phyloP scores from a whole-genome alignment of 2,888 invertebrate genomes.

The Hydrotaea cyrtoneurina region DNA sequence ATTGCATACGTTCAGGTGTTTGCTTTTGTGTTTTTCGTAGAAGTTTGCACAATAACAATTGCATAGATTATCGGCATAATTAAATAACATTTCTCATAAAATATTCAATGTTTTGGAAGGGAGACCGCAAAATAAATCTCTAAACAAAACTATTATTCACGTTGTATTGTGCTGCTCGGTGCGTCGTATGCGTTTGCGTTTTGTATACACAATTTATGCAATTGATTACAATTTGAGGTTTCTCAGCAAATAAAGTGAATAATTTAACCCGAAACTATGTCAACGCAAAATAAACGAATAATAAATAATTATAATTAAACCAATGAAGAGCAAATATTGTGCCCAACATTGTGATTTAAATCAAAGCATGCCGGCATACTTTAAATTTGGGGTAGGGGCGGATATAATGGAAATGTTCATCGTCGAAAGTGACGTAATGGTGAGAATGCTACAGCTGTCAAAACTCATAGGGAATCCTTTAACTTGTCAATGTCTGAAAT shows the following conservation, averaged over 20 bases:
- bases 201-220: not conserved
- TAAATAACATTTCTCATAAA: not conserved
- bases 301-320: not conserved
- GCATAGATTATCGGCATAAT: not conserved
- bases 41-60: not conserved
- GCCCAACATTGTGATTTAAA: no score
- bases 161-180: no score
- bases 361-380: no score
- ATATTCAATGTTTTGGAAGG: not conserved
- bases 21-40: not conserved
- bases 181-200: not conserved
- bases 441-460: no score
- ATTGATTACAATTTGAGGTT: constrained; percentile 12
- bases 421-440: no score
- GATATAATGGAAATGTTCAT: no score
- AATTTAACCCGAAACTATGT: constrained; percentile 23
- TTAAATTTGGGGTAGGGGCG: no score
- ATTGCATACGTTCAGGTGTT: not conserved
- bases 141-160: constrained; percentile 13
- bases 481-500: no score
- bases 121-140: constrained; percentile 12
- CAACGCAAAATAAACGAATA: constrained; percentile 8
- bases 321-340: not conserved
- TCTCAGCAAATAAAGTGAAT: constrained; percentile 3
- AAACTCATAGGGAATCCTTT: no score